Evolutionary conservation across 2,888 invertebrate species (phyloP).

Genomic region (Seira sanloemensis): DNA sequence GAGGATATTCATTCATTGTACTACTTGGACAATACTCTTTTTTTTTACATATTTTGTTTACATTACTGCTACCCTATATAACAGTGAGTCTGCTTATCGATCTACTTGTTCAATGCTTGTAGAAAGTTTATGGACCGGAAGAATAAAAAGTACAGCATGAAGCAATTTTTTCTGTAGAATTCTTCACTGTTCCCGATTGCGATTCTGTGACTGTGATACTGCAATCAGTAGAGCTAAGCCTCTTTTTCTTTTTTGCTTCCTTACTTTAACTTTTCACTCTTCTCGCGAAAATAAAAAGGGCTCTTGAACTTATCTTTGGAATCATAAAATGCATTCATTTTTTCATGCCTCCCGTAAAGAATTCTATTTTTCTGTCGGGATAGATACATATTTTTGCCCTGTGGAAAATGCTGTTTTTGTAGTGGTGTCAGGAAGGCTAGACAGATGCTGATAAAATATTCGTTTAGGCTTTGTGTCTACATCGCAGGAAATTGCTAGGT

Average conservation of each 20-base stretch:
- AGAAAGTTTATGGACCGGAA: slow-evolving; percentile 58
- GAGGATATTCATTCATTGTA: too few species aligned
- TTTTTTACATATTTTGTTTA: not conserved
- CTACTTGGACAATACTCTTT: not conserved
- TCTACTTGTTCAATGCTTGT: not conserved
- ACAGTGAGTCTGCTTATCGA: not conserved
- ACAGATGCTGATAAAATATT: not conserved
- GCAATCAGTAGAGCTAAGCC: slow-evolving; percentile 44
- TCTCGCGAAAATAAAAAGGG: not conserved
- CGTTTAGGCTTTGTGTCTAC: not conserved
- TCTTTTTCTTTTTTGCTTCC: slow-evolving; percentile 13
- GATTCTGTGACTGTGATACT: slow-evolving; percentile 43
- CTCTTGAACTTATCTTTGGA: not conserved
- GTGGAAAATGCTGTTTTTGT: not conserved
- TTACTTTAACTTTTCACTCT: not conserved
- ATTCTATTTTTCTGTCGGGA: not conserved
- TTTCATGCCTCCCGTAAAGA: not conserved
- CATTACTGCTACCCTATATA: not conserved
- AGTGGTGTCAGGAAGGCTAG: not conserved
- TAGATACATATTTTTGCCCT: not conserved
- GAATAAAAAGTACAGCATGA: slow-evolving; percentile 52
- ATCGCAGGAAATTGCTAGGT: not conserved
- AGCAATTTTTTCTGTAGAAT: slow-evolving; percentile 2
- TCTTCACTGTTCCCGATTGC: slow-evolving; percentile 42
- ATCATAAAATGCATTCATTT: not conserved